Evolutionary conservation across 2,888 invertebrate genomes (phyloP).

Genomic region (Vanessa cardui): DNA sequence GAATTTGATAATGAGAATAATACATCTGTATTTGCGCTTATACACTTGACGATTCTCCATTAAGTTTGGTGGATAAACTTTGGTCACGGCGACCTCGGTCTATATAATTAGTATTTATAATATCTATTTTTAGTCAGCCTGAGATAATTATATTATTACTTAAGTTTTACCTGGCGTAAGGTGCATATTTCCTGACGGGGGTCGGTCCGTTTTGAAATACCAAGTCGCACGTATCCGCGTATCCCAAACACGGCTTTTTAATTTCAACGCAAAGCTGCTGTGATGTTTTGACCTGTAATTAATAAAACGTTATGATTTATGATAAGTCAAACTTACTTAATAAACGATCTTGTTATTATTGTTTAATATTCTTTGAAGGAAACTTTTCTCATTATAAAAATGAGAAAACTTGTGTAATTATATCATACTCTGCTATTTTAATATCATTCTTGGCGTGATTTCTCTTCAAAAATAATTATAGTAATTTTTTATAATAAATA

Average conservation of each 20-base stretch:
- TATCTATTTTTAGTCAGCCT: neutral
- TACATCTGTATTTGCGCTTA: too few relatives aligned
- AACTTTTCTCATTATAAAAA: constrained; percentile 1
- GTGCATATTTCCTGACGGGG: constrained; percentile 82
- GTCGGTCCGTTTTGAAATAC: constrained; percentile 91
- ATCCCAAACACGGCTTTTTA: constrained; percentile 87
- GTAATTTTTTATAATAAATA: too few relatives aligned
- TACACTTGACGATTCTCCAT: too few relatives aligned
- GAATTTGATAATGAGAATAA: too few relatives aligned
- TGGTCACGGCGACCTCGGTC: too few relatives aligned
- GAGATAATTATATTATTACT: neutral
- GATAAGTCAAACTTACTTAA: neutral
- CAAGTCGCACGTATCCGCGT: constrained; percentile 91
- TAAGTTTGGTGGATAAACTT: too few relatives aligned
- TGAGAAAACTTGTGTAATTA: neutral
- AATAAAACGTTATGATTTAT: constrained; percentile 6
- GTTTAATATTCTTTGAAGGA: neutral
- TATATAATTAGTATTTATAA: too few relatives aligned
- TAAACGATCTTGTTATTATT: neutral
- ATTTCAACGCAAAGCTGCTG: constrained; percentile 87
- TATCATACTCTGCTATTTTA: neutral
- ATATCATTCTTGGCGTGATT: neutral
- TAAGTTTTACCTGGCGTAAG: constrained; percentile 84
- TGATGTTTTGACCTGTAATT: constrained; percentile 87
- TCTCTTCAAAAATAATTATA: neutral